Conservation (phyloP, 2,113 vertebrate genomes). For the Gavialis gangeticus region DNA sequence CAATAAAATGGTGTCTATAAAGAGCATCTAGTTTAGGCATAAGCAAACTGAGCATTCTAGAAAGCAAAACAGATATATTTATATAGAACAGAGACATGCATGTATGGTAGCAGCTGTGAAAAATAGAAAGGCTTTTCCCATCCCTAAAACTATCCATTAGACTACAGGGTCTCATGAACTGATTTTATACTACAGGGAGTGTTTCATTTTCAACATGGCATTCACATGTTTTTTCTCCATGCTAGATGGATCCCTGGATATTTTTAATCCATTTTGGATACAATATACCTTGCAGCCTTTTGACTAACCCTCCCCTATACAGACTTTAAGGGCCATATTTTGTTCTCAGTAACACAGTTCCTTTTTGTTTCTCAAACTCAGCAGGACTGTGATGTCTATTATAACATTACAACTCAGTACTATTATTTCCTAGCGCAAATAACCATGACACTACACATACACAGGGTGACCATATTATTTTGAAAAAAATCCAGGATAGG, state of each 20-base stretch:
- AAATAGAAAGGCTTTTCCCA: not conserved
- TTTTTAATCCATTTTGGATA: not conserved
- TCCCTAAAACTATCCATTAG: not conserved
- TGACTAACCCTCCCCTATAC: not conserved
- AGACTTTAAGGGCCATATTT: not conserved
- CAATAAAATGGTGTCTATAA: not conserved
- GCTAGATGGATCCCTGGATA: not conserved
- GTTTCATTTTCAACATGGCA: not conserved
- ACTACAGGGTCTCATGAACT: not conserved
- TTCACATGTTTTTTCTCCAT: not conserved
- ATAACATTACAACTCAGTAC: not conserved
- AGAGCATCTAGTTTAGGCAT: not conserved
- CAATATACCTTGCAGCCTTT: not conserved
- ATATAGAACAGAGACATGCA: rapidly evolving
- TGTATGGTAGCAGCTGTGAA: not conserved
- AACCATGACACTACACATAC: not conserved
- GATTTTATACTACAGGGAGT: not conserved
- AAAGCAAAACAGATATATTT: not conserved
- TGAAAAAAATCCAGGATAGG: too few species aligned
- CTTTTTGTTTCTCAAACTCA: not conserved
- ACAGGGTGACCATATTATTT: too few species aligned
- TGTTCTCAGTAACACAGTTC: not conserved
- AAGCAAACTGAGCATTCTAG: not conserved
- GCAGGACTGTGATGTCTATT: not conserved
- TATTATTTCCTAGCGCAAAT: not conserved